Conservation (phyloP, 2,113 vertebrate genomes). For the Myotis brandtii region DNA sequence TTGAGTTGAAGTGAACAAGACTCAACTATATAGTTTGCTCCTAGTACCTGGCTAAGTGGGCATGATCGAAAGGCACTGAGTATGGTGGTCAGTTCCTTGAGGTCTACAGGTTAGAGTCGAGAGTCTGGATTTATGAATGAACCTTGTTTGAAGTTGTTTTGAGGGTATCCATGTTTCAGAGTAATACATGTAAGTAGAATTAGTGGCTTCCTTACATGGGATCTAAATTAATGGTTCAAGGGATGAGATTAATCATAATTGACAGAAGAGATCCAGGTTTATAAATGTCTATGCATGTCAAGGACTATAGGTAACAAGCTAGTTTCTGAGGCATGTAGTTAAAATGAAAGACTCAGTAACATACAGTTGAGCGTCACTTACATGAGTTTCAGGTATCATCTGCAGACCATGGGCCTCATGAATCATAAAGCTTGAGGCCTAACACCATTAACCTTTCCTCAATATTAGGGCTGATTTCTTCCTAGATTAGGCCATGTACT, state of each 20-base stretch:
- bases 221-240: background rate
- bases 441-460: background rate
- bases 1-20: background rate
- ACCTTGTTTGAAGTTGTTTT: background rate
- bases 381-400: background rate
- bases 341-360: background rate
- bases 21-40: background rate
- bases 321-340: background rate
- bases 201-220: background rate
- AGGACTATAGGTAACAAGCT: background rate
- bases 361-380: background rate
- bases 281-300: background rate
- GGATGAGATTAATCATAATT: constrained; percentile 15
- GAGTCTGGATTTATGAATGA: background rate
- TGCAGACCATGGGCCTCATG: background rate
- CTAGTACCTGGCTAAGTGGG: background rate
- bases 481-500: background rate
- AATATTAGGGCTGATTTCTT: constrained; percentile 7
- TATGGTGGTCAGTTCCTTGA: background rate
- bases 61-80: background rate
- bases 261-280: background rate
- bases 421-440: background rate
- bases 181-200: background rate
- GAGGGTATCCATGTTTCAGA: background rate
- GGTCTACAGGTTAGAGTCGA: background rate